Base-by-base conservation (phyloP, 2,797 vertebrate genomes). In the Gymnoscopelus braueri region DNA sequence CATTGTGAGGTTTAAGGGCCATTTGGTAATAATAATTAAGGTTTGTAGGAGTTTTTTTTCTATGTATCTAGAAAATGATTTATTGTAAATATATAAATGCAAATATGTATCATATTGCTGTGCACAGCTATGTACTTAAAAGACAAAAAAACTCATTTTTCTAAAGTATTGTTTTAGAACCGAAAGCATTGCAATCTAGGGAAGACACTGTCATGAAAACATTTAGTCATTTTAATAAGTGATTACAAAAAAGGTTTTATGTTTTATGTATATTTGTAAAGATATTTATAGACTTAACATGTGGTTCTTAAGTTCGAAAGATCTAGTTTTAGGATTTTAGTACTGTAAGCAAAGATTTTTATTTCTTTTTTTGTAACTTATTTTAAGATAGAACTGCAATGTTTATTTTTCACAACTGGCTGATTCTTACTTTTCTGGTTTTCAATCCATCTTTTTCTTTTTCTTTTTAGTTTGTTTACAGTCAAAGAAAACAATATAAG, bases 201-300 rank as follows among this genome's bases (percentile, higher is more conserved):
- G 39, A 93, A 94, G 93, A 95, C 94, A 94, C 94, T 95, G 95
- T 95, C 93, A 85, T 77, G 88, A 84, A 89, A 92, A 91, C 92
- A 90, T 94, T 92, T 92, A 93, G 94, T 93, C 91, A 83, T 91
- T 85, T 84, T 88, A 94, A 44, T 44, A 44, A 93, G 90, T 92
- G 94, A 94, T 92, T 91, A 93, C 93, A 92, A 91, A 94, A 95
- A 96, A 92, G 86, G 84, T 96, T 95, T 96, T 89, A 88, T 91
- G 95, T 95, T 96, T 95, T 92, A 49, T 97, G 97, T 97, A 96
- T 96, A 96, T 98, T 96, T 97, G 96, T 98, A 96, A 97, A 98
- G 95, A 92, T 98, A 97, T 98, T 98, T 98, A 98, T 97, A 96
- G 93, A 94, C 92, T 87, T 94, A 94, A 92, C 94, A 95, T 92